Base-by-base conservation (phyloP, 2,113 vertebrate genomes). In the Triplophysa tibetana region DNA sequence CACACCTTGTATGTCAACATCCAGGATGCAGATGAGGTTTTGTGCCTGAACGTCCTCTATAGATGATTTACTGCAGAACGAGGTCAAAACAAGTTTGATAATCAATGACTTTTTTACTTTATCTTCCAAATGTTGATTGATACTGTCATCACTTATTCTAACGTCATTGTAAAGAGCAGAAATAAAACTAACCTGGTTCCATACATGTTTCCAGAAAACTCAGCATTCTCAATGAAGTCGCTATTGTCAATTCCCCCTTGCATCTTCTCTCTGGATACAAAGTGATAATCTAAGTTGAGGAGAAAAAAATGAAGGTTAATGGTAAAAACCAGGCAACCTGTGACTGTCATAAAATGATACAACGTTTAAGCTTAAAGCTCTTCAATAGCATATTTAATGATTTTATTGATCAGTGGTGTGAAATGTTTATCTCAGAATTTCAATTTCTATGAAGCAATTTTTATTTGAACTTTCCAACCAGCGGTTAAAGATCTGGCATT, bases 1-100 rank as follows among this genome's bases (percentile, higher is more conserved):
- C 81, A 99, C 97, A 0, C 97, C 98, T 86, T 99, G 98, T 88
- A 99, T 95, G 88, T 99, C 97, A 4, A 99, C 92, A 33, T 99
- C 98, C 0, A 99, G 90, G 84, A 99, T 91, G 21, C 98, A 99
- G 91, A 99, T 99, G 77, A 95, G 92, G 87, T 98, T 99, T 91
- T 92, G 89, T 58, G 95, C 94, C 88, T 92, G 94, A 21, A 99
- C 96, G 0, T 96, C 96, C 82, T 93, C 93, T 23, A 99, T 92
- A 0, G 97, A 94, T 0, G 92, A 92, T 91, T 98, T 99, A 86
- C 98, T 99, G 88, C 45, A 61, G 11, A 50, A 17, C 77, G 78
- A 56, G 23, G 23, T 23, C 2, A 24, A 26, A 56, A 56, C 14
- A 21, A 23, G 6, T 38, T 13, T 48, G 38, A 41, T 65, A 8